These are phyloP conservation scores for Epizoanthus rinbou DNA, from an alignment of 92 coral and sea anemone genomes.

Conservation along the genomic window DNA sequence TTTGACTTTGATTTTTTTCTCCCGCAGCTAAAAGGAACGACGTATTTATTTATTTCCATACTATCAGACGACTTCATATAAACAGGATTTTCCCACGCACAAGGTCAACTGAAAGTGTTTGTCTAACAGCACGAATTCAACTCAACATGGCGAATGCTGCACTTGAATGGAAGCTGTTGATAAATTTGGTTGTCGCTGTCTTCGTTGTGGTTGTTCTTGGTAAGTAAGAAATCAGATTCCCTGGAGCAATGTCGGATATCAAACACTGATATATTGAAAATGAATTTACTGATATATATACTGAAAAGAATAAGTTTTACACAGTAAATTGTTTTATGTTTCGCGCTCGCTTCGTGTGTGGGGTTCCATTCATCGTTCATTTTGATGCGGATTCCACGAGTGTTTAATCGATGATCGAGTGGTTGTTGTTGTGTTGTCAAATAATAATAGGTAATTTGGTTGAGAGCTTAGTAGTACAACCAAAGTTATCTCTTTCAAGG, in stretches of 20 bases:
- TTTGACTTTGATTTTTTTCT: conserved; percentile 23
- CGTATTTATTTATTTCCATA: conserved; percentile 5
- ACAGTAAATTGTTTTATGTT: conserved; percentile 19
- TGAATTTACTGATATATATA: not conserved
- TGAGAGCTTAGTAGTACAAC: not conserved
- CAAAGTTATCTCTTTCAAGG: conserved; percentile 26
- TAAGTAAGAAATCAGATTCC: not conserved
- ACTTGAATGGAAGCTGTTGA: conserved; percentile 4
- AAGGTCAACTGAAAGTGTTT: conserved; percentile 19
- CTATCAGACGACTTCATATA: not conserved
- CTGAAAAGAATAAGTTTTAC: not conserved
- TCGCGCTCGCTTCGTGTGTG: conserved; percentile 39
- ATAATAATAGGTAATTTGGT: not conserved
- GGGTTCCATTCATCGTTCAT: not conserved
- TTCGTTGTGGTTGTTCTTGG: conserved; percentile 2
- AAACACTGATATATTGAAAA: not conserved
- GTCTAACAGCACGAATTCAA: not conserved
- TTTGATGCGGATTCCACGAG: conserved; percentile 11
- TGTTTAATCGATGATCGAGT: conserved; percentile 37
- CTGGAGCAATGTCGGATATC: not conserved
- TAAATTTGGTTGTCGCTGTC: not conserved
- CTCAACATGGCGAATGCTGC: conserved; percentile 33
- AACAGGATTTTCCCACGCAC: conserved; percentile 8
- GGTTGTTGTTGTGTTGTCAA: conserved; percentile 17
- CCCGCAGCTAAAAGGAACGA: conserved; percentile 17